Evolutionary conservation across 1,140 invertebrate species (phyloP).

Genomic region (Plutomurus gul): DNA sequence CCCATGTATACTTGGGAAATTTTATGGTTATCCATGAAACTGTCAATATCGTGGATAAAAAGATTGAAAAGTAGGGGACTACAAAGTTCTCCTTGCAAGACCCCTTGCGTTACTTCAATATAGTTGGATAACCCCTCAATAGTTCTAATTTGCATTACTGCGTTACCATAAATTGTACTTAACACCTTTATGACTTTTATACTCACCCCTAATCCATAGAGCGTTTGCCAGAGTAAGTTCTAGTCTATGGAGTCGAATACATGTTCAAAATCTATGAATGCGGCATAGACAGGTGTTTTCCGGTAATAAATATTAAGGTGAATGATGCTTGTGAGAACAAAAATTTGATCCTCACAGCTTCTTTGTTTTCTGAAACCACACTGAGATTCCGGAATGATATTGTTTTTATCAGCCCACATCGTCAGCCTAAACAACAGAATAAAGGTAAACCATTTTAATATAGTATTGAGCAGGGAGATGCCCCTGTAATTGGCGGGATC

Average conservation of each 20-base stretch:
- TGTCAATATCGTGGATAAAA: conserved; percentile 50
- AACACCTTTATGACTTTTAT: conserved; percentile 52
- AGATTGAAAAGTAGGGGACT: conserved; percentile 50
- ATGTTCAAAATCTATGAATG: conserved; percentile 53
- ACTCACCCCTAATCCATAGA: conserved; percentile 47
- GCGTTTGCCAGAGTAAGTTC: conserved; percentile 47
- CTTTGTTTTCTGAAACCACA: conserved; percentile 50
- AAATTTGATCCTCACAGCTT: conserved; percentile 53
- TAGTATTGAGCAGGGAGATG: conserved; percentile 52
- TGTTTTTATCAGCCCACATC: conserved; percentile 44
- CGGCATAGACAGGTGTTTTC: conserved; percentile 36
- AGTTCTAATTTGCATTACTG: conserved; percentile 1
- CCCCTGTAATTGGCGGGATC: conserved; percentile 53
- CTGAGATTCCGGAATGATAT: conserved; percentile 51
- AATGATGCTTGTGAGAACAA: conserved; percentile 44
- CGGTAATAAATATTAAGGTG: conserved; percentile 30
- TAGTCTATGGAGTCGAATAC: conserved; percentile 52
- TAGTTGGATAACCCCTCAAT: neutral
- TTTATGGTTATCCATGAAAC: neutral
- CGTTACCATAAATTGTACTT: conserved; percentile 47
- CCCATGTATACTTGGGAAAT: neutral
- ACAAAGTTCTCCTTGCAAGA: conserved; percentile 53
- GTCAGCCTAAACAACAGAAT: conserved; percentile 47
- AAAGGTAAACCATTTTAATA: conserved; percentile 51
- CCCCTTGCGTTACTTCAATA: conserved; percentile 45